phyloP scores from a whole-genome alignment of 2,888 invertebrate genomes.

The Andricus quercusramuli region DNA sequence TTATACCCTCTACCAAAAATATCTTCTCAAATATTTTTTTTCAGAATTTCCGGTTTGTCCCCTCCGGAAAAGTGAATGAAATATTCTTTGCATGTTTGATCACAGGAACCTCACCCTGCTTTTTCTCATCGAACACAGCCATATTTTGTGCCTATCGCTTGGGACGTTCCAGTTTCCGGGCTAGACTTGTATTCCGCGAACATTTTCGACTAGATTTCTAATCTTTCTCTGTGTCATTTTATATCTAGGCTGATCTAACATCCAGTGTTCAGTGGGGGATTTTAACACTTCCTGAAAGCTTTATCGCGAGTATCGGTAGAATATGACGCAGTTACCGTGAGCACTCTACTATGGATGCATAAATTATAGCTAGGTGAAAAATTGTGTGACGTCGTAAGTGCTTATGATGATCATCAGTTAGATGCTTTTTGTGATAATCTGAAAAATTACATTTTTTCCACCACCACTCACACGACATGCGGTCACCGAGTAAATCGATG shows the following conservation, averaged over 20 bases:
- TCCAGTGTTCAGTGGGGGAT: not conserved
- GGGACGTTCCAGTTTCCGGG: conserved; percentile 21
- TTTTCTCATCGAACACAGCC: conserved; percentile 20
- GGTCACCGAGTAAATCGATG: conserved; percentile 11
- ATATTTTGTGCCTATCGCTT: conserved; percentile 35
- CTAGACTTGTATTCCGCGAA: not conserved
- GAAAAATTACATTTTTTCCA: conserved; percentile 22
- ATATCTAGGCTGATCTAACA: conserved; percentile 11
- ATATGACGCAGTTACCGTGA: not conserved
- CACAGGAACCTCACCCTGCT: too few species aligned
- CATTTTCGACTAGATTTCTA: conserved; percentile 22
- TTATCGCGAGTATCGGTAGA: conserved; percentile 17
- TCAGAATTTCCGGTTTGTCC: conserved; percentile 26
- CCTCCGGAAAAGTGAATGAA: conserved; percentile 21
- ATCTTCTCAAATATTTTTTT: conserved; percentile 23
- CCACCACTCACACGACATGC: conserved; percentile 5
- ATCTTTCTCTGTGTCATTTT: conserved; percentile 10
- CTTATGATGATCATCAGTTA: conserved; percentile 1
- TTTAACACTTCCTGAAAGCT: conserved; percentile 4
- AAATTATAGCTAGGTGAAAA: conserved; percentile 25
- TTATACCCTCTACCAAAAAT: not conserved
- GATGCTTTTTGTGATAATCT: conserved; percentile 30
- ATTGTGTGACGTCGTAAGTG: not conserved
- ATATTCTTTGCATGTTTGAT: conserved; percentile 10
- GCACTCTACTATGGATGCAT: conserved; percentile 19